Base-by-base conservation (phyloP, 2,888 invertebrate genomes). In the Cylloceria caligata region DNA sequence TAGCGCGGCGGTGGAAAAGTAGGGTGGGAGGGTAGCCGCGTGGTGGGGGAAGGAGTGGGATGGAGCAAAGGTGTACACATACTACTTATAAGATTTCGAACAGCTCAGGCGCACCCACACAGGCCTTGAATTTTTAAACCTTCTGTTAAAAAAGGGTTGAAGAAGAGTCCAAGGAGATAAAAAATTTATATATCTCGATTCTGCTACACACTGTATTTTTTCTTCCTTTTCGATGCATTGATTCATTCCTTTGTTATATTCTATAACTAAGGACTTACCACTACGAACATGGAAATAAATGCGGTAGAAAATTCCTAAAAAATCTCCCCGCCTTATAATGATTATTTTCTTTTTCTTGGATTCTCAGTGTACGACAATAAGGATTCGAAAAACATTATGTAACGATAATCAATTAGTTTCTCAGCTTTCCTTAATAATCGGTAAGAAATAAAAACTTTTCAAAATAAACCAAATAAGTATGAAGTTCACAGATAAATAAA, bases 301-400 rank as follows among this genome's bases (percentile, higher is more conserved):
- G 49, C 45, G 57, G 74, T 47, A 73, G 62, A 77, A 71, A 77
- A 62, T 68, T 74, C 49, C 60, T 42, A 19, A 27, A 55, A 47
- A 65, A 39, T 16, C 9, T 49, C 55, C 69, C 52, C 19, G 19
- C 16, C 45, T 16, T 36, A 55, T 30, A 60, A 52, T 27, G 19
- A 34, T 49, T 27, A 57, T 65, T 39, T 27, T 34, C 30, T 55
- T 49, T 45, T 19, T 16, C 52, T 30, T 19, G 24, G 75, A 67
- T 73, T 81, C 21, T 65, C 24, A 39, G 27, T 69, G 65, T 68
- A 65, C 81, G 84, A 85, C 81, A 85, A 87, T 86, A 88, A 83
- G 86, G 87, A 84, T 89, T 87, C 85, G 84, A 89, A 89, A 89
- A 87, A 89, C 89, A 89, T 88, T 89, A 89, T 89, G 88, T 89